Conservation (phyloP, 2,888 invertebrate genomes). For the Sycophila texana region DNA sequence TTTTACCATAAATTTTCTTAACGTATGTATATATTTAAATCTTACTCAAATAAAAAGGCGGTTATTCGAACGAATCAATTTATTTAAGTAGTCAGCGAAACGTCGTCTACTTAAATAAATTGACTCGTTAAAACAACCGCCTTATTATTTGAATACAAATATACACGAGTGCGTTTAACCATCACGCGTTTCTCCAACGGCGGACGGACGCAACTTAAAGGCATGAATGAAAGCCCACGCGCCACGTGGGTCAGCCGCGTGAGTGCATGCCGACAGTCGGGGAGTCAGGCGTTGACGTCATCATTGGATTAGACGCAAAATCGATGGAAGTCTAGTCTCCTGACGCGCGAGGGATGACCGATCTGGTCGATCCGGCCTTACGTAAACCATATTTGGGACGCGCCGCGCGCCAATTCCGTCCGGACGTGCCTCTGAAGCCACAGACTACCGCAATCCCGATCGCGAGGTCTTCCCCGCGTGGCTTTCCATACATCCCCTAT, state of each 20-base stretch:
- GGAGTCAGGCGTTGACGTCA: background rate
- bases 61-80: no score
- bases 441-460: background rate
- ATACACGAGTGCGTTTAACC: no score
- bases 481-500: background rate
- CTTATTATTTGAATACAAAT: no score
- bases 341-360: slow-evolving; percentile 38
- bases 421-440: slow-evolving; percentile 19
- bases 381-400: slow-evolving; percentile 37
- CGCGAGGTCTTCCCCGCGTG: background rate
- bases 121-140: no score
- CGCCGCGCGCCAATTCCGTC: background rate
- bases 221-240: slow-evolving; percentile 37
- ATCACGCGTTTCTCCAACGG: background rate
- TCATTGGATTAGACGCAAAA: slow-evolving; percentile 34
- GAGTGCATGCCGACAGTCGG: no score
- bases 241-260: no score
- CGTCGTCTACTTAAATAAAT: no score
- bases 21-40: no score
- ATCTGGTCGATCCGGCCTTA: slow-evolving; percentile 5
- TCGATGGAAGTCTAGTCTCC: slow-evolving; percentile 26
- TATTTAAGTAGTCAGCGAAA: no score
- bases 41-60: no score
- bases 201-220: background rate
- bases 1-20: no score